Evolutionary conservation across 1,140 invertebrate genomes (phyloP), one percentile per base, ranked within the genome.

Genomic region (Drosophila nannoptera): DNA sequence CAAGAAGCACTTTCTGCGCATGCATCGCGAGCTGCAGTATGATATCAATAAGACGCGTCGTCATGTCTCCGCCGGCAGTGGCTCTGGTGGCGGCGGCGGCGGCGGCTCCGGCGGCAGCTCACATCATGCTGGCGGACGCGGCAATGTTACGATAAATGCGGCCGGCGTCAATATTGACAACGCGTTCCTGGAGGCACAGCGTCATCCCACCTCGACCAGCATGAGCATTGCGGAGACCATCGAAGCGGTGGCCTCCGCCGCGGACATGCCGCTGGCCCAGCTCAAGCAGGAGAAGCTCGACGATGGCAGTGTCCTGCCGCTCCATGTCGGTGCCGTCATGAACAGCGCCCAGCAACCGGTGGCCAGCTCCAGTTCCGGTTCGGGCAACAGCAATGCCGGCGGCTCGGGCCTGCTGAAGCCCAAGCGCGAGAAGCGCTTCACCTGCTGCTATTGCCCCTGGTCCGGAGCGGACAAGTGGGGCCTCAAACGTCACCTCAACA

Each of bases 381-480:
- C 78, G 14, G 68, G 74, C 22, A 78, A 69, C 38, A 78, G 68
- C 38, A 64, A 40, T 46, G 75, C 68, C 42, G 55, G 36, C 45
- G 75, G 62, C n/a, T 73, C 74, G 0, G 81, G 76, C 9, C 71
- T 87, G 50, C 52, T 88, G n/a, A 91, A 88, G 77, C 89, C 88
- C 5, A 90, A 92, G 88, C 91, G 92, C 6, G 92, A 92, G 77
- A 91, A 92, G 66, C 90, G 94, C 75, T 97, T 95, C 89, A 93
- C 93, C 49, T 97, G 96, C 89, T 94, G 94, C 75, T 97, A 96
- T 86, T 97, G 96, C 89, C 92, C 96, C 3, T 97, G 96, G 96
- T 95, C 94, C 12, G 96, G 96, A 0, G 95, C 95, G n/a, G 96
- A 97, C 90, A 97, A 97, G 84, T 97, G 96, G 96, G 97, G 96